Base-by-base conservation (phyloP, 2,888 invertebrate species). In the Pristionchus exspectatus region DNA sequence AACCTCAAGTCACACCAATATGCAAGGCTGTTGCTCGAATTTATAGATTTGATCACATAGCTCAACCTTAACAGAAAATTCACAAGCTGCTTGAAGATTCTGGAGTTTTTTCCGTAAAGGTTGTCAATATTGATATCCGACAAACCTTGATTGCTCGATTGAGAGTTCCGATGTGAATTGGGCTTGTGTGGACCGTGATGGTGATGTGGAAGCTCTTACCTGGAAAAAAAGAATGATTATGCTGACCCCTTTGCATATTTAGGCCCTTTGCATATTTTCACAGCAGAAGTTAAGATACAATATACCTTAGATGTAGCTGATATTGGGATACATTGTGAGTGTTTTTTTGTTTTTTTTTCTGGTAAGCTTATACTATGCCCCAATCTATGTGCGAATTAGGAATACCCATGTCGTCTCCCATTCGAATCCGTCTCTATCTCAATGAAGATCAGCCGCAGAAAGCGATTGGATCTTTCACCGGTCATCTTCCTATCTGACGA, bases 121-220 rank as follows among this genome's bases (percentile, higher is more conserved):
- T n/a, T n/a, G n/a, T n/a, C n/a, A n/a, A n/a, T n/a, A n/a, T n/a
- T n/a, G n/a, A n/a, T n/a, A n/a, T n/a, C n/a, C n/a, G n/a, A 56
- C 69, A n/a, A 30, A 92, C 92, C 96, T 99, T 99, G 96, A 98
- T 98, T 93, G 98, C 98, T 96, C 98, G 98, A 95, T 97, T 97
- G 96, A 98, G 98, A 88, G 98, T 97, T 91, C 98, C 97, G 94
- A 98, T 97, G 96, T 98, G 98, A 89, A 98, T 98, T 89, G 99
- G 99, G 94, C 96, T 97, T 91, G 98, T 97, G 93, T 97, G 97
- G 94, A 99, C 97, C 86, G 98, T 98, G 95, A 99, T 99, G 91
- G 98, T 98, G 94, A 99, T 96, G 92, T 98, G 98, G 96, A 99
- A 99, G 95, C 98, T 98, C 96, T 99, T 99, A 90, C 99, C 99